A percentile compares a stretch with the other conserved stretches of the same genome.
These are phyloP conservation scores for Pandemis heparana DNA, from an alignment of 2,888 invertebrate species.

Conservation along the genomic window DNA sequence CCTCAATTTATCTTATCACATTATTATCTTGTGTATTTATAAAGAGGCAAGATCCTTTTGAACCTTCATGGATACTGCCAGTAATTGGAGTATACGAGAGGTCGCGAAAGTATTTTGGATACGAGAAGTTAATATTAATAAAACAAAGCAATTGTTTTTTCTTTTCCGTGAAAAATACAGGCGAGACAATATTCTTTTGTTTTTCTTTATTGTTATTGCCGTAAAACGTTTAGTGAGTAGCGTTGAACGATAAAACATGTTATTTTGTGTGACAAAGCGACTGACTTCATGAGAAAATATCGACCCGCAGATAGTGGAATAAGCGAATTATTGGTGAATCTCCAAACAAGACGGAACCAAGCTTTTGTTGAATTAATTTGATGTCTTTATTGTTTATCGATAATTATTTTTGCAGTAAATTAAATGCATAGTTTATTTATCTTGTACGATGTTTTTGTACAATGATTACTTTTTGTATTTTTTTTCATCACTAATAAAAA, in stretches of 20 bases:
- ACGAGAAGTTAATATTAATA: conserved; percentile 80
- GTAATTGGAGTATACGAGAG: conserved; percentile 68
- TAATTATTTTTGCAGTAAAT: neutral
- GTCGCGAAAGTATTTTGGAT: conserved; percentile 73
- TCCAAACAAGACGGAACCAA: conserved; percentile 66
- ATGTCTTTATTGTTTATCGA: neutral
- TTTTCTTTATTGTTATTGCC: conserved; percentile 84
- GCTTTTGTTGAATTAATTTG: conserved; percentile 45
- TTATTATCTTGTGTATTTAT: conserved; percentile 37
- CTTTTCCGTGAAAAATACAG: conserved; percentile 75
- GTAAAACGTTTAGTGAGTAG: conserved; percentile 82
- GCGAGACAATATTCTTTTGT: conserved; percentile 82
- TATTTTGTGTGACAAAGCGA: conserved; percentile 86
- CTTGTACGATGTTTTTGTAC: too few species aligned
- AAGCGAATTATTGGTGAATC: conserved; percentile 79
- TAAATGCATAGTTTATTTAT: too few species aligned
- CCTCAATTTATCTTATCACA: conserved; percentile 11
- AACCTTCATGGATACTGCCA: conserved; percentile 55
- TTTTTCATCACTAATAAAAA: too few species aligned
- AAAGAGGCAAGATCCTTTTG: conserved; percentile 32
- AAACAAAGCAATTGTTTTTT: conserved; percentile 73
- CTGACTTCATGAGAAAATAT: conserved; percentile 84
- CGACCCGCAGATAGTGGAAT: conserved; percentile 83
- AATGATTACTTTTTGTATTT: too few species aligned
- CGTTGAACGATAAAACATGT: conserved; percentile 78